These are phyloP conservation scores for Eulithis prunata DNA, from an alignment of 2,888 invertebrate genomes.

Conservation along the genomic window DNA sequence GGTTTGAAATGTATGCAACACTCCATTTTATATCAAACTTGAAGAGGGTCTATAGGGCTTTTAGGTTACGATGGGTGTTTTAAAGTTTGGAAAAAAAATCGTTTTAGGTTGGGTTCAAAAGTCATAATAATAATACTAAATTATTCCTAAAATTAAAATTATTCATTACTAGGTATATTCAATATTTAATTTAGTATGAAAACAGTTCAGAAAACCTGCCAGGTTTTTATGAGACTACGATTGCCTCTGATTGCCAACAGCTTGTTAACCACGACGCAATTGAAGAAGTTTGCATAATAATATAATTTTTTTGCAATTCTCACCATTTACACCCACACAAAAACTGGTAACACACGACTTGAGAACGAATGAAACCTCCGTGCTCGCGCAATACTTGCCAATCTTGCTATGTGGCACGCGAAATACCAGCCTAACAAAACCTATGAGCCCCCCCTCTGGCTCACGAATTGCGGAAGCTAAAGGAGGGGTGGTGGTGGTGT, in stretches of 20 bases:
- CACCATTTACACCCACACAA: constrained; percentile 36
- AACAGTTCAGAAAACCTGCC: too few species aligned
- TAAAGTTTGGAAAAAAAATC: too few species aligned
- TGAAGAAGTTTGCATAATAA: constrained; percentile 13
- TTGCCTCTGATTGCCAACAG: constrained; percentile 1
- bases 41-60: too few species aligned
- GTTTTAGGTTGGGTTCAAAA: too few species aligned
- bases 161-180: too few species aligned
- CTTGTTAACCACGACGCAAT: constrained; percentile 5
- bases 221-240: background rate
- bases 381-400: constrained; percentile 68
- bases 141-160: too few species aligned
- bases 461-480: constrained; percentile 9
- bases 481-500: constrained; percentile 30
- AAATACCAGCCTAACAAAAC: constrained; percentile 46
- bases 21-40: too few species aligned
- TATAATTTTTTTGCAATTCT: constrained; percentile 33
- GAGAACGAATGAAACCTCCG: constrained; percentile 62
- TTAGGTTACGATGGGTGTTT: too few species aligned
- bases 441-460: constrained; percentile 43
- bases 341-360: constrained; percentile 49
- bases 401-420: constrained; percentile 49
- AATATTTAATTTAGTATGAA: background rate
- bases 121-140: too few species aligned
- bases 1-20: too few species aligned